phyloP scores from a whole-genome alignment of 2,888 invertebrate genomes.

The Belgica antarctica region DNA sequence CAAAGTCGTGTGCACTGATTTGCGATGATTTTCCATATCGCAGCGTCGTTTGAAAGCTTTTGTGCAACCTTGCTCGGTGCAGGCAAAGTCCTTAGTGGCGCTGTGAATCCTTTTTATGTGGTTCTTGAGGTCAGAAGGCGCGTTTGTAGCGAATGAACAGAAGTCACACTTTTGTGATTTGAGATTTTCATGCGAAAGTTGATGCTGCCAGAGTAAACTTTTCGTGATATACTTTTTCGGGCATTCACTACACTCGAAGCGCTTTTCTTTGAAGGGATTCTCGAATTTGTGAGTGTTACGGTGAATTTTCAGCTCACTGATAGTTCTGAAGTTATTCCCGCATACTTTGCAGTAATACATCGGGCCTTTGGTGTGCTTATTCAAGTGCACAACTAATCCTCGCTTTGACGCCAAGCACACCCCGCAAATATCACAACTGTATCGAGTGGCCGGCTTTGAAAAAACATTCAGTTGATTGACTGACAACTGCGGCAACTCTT shows the following conservation, averaged over 20 bases:
- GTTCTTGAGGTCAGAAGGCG: constrained; percentile 28
- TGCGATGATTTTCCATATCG: constrained; percentile 30
- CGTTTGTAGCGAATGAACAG: constrained; percentile 18
- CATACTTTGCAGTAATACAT: neutral
- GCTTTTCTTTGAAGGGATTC: constrained; percentile 21
- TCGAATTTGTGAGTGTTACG: neutral
- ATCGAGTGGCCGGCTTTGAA: neutral
- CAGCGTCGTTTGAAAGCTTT: constrained; percentile 35
- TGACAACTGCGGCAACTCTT: neutral
- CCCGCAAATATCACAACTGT: constrained; percentile 23
- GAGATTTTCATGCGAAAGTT: constrained; percentile 25
- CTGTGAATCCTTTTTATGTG: constrained; percentile 37
- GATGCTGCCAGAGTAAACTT: neutral
- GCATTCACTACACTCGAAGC: constrained; percentile 12
- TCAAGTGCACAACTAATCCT: neutral
- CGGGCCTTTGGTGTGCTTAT: neutral
- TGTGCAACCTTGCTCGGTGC: neutral
- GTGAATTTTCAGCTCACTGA: neutral
- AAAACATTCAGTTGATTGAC: neutral
- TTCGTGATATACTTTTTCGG: constrained; percentile 14
- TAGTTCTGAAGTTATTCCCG: neutral
- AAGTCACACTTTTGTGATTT: constrained; percentile 17
- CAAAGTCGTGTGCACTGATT: constrained; percentile 16
- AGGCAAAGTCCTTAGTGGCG: neutral
- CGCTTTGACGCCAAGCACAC: neutral